phyloP scores from a whole-genome alignment of 2,797 vertebrate species.

The Prionace glauca region DNA sequence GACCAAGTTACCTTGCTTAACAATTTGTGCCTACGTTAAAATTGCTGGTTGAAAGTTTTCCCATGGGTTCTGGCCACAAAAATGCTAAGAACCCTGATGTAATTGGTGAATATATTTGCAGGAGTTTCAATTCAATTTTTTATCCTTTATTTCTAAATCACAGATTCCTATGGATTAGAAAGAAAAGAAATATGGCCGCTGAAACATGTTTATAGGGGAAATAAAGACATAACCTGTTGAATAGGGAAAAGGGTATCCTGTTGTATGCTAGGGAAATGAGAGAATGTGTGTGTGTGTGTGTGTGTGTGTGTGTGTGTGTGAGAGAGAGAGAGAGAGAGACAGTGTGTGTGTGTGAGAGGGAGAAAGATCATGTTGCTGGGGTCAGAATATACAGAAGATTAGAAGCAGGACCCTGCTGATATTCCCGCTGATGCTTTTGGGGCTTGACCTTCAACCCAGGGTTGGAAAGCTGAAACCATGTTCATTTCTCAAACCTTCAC shows the following conservation, averaged over 20 bases:
- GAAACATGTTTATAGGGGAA: background rate
- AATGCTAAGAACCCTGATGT: background rate
- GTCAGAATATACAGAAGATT: background rate
- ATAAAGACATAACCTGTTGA: background rate
- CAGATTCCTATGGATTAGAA: background rate
- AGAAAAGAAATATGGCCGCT: background rate
- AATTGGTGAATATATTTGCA: background rate
- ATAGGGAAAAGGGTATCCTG: background rate
- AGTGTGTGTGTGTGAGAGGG: too few relatives aligned
- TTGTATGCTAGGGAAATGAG: background rate
- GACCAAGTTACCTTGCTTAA: background rate
- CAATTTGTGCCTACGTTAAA: background rate
- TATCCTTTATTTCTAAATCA: background rate
- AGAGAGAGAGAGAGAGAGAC: too few relatives aligned
- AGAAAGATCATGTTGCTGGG: background rate
- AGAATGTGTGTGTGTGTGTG: background rate
- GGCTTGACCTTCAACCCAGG: too few relatives aligned
- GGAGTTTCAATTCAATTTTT: background rate
- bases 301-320: too few relatives aligned
- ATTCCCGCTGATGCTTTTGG: too few relatives aligned
- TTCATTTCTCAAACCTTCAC: too few relatives aligned
- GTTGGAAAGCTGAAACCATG: too few relatives aligned
- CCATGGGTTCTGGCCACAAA: background rate
- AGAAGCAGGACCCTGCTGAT: too few relatives aligned
- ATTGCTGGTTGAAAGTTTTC: too few relatives aligned